Evolutionary conservation across 2,797 vertebrate genomes (phyloP), one percentile per base, ranked within the genome.

Genomic region (Anguilla megastoma): DNA sequence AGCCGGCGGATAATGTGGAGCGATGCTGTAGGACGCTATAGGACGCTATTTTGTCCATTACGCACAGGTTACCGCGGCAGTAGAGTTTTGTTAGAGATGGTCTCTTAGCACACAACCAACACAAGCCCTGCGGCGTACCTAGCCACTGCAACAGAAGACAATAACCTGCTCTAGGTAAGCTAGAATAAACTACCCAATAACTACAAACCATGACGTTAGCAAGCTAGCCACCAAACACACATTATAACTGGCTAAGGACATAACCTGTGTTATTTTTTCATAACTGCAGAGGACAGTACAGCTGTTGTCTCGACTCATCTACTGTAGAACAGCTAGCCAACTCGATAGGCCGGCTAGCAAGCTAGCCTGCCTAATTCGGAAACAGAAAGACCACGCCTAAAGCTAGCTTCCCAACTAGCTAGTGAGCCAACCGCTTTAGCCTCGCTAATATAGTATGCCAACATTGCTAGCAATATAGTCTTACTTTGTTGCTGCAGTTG

Each of bases 371-470:
- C 76, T 50, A 48, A 21, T 80, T 9, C 76, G 41, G 76, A 80
- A 80, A 48, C 76, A 21, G 41, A 80, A 50, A 24, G 76, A 50
- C 76, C 76, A 80, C 76, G 76, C 76, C 76, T 80, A 80, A 80
- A 80, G 21, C 76, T 80, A 48, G 50, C 89, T 89, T 54, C 85
- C 88, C 83, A 90, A 90, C 84, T 80, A 88, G 88, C 89, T 41
- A 87, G 87, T 45, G 80, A 54, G 10, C 27, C 30, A n/a, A 14
- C 8, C 2, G 54, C 54, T 21, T 9, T 76, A 76, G 14, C n/a
- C 66, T 30, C 33, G 9, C 16, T 76, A 14, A 41, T 76, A 10
- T 9, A 36, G 33, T 41, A 76, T 41, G 74, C 33, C 9, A 36
- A 36, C 21, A 24, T 12, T 6, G n/a, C 4, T 5, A 41, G 74